phyloP scores from a whole-genome alignment of 1,140 invertebrate species.

The Pristionchus pacificus region DNA sequence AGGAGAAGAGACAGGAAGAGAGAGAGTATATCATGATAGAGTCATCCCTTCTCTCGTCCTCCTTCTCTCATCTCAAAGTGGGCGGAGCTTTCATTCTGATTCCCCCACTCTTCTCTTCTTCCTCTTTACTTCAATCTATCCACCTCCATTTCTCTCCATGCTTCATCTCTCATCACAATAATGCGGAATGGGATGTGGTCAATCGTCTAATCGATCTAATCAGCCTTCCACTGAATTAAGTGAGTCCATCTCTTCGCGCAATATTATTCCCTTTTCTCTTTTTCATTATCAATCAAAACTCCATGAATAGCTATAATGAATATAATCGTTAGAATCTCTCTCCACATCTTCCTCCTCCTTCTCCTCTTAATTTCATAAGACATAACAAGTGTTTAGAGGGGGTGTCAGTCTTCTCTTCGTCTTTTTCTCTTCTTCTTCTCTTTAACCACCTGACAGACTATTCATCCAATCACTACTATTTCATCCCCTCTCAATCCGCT shows the following conservation, averaged over 20 bases:
- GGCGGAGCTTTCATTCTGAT: not conserved
- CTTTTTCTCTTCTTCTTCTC: too few relatives aligned
- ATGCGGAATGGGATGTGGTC: slow-evolving; percentile 30
- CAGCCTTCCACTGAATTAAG: slow-evolving; percentile 27
- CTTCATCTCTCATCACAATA: not conserved
- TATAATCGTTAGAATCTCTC: not conserved
- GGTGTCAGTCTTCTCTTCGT: too few relatives aligned
- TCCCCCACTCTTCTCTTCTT: not conserved
- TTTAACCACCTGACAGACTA: too few relatives aligned
- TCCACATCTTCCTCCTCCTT: slow-evolving; percentile 4
- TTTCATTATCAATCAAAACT: not conserved
- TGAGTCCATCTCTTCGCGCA: slow-evolving; percentile 16
- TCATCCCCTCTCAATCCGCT: too few relatives aligned
- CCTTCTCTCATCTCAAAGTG: not conserved
- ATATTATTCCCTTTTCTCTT: too few relatives aligned
- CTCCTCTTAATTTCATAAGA: not conserved
- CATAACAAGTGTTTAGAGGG: not conserved
- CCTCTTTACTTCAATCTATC: not conserved
- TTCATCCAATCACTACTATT: too few relatives aligned
- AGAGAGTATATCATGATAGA: not conserved
- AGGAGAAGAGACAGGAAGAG: not conserved
- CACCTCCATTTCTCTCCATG: slow-evolving; percentile 1
- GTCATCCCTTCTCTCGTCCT: not conserved
- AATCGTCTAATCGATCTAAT: slow-evolving; percentile 23
- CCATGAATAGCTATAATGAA: not conserved